Conservation (phyloP, 2,113 vertebrate genomes). For the Lucifuga dentata region DNA sequence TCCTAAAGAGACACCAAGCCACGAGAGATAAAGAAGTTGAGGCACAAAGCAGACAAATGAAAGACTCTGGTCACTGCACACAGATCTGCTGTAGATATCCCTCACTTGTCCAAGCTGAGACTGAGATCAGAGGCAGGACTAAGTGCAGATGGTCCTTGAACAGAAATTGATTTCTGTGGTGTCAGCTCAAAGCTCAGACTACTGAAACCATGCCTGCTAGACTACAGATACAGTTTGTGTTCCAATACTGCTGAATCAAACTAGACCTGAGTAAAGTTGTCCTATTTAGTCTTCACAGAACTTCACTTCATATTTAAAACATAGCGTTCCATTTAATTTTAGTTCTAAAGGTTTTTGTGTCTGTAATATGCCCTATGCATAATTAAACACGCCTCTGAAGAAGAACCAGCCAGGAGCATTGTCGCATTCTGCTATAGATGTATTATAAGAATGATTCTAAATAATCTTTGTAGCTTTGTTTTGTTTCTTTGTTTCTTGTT, state of each 20-base stretch:
- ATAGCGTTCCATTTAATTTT: too few relatives aligned
- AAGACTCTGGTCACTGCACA: not conserved
- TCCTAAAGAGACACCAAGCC: not conserved
- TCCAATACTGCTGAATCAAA: not conserved
- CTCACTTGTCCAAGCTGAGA: not conserved
- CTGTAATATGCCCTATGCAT: too few relatives aligned
- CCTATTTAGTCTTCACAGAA: too few relatives aligned
- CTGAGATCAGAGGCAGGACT: not conserved
- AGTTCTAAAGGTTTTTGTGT: too few relatives aligned
- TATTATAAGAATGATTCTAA: too few relatives aligned
- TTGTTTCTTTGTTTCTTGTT: too few relatives aligned
- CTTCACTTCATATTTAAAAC: too few relatives aligned
- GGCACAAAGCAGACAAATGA: not conserved
- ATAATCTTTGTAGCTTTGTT: too few relatives aligned
- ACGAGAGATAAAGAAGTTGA: not conserved
- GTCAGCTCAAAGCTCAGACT: not conserved
- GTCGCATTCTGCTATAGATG: too few relatives aligned
- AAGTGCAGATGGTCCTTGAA: conserved; percentile 5
- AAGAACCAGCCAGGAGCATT: not conserved
- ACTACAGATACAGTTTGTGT: not conserved
- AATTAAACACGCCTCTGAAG: not conserved
- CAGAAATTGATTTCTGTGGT: not conserved
- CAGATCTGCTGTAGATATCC: not conserved
- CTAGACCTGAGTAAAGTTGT: too few relatives aligned
- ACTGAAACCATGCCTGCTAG: not conserved